Base-by-base conservation (phyloP, 2,113 vertebrate species). In the Trichomycterus rosablanca region DNA sequence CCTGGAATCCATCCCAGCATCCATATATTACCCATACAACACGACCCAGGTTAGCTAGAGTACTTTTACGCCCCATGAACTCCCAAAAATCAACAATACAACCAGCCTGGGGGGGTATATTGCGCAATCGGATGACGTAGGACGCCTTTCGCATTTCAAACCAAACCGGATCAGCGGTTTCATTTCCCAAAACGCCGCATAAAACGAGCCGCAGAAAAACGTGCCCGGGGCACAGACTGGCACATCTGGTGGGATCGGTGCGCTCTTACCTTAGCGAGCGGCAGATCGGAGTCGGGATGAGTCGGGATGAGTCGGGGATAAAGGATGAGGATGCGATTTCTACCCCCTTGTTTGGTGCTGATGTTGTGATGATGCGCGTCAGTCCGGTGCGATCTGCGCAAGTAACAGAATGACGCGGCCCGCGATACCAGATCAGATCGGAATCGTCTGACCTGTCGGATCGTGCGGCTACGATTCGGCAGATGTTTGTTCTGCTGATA, bases 231-330 rank as follows among this genome's bases (percentile, higher is more conserved):
- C 26, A 30, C 26, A 7, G 26, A 30, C 7, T 30, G 26, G 3
- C 3, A 30, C 26, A 7, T 30, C 26, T 30, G 26, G 26, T 7
- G 7, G 26, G 3, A 30, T 30, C 3, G 3, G 26, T 30, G 7
- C 26, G 3, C 26, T 37, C 42, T 46, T 64, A 55, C 62, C 62
- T 55, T 64, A 24, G 11, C n/a, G n/a, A n/a, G n/a, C 14, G 37
- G 11, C 3, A 46, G 28, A 20, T 45, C 56, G 16, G 10, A 22
- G 42, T 34, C 10, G 15, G 22, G 34, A 61, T 37, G 32, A 39
- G n/a, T n/a, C n/a, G n/a, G n/a, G n/a, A n/a, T n/a, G n/a, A n/a
- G n/a, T n/a, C n/a, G n/a, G n/a, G n/a, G n/a, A n/a, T n/a, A n/a
- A n/a, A n/a, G n/a, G n/a, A n/a, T n/a, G 37, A 15, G 4, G 37